A percentile compares a stretch with the other conserved stretches of the same genome.
Evolutionary conservation across 2,888 invertebrate species (phyloP).

Genomic region (Cerastis rubricosa): DNA sequence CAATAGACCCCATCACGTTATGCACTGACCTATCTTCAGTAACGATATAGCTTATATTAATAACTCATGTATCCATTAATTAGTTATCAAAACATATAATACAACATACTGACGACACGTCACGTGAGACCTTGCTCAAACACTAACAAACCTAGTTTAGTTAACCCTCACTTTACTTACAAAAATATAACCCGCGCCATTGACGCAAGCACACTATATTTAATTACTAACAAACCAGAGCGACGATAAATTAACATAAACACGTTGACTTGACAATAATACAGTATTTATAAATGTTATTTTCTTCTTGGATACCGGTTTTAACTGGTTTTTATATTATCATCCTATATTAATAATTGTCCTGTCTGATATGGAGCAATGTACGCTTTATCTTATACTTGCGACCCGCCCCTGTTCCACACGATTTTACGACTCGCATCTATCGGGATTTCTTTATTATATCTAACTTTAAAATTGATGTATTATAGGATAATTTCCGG

Average conservation of each 20-base stretch:
- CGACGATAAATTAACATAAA: slow-evolving; percentile 43
- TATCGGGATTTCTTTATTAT: not conserved
- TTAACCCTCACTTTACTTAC: slow-evolving; percentile 40
- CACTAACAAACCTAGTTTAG: slow-evolving; percentile 46
- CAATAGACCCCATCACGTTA: not conserved
- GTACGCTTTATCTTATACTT: not conserved
- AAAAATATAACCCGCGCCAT: slow-evolving; percentile 39
- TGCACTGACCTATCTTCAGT: not conserved
- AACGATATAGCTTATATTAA: not conserved
- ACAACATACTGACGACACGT: slow-evolving; percentile 5
- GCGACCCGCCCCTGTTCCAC: slow-evolving; percentile 7
- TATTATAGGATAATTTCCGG: too few species aligned
- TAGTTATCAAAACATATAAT: not conserved
- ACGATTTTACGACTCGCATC: not conserved
- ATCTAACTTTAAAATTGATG: not conserved
- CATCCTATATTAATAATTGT: not conserved
- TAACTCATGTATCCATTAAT: not conserved
- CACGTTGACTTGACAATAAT: slow-evolving; percentile 56
- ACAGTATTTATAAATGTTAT: slow-evolving; percentile 38
- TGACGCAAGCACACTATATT: slow-evolving; percentile 52
- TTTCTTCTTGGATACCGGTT: slow-evolving; percentile 43
- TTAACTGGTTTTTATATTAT: slow-evolving; percentile 30
- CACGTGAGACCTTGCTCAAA: slow-evolving; percentile 19
- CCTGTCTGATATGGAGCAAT: slow-evolving; percentile 20
- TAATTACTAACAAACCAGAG: slow-evolving; percentile 50